Conservation (phyloP, 2,797 vertebrate genomes). For the Coluber constrictor region DNA sequence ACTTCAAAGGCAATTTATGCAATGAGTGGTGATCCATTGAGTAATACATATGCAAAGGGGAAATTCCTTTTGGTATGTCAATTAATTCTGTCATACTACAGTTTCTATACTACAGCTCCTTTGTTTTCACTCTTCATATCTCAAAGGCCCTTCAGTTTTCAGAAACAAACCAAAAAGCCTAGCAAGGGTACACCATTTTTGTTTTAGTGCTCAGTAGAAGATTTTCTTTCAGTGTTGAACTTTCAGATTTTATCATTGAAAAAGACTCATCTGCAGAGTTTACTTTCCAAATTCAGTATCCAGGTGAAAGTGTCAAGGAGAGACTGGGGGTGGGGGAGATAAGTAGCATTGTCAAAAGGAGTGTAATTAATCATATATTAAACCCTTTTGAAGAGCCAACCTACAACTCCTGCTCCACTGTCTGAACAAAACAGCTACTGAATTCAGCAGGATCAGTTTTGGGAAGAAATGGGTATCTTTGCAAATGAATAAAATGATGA, state of each 20-base stretch:
- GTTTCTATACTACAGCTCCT: background rate
- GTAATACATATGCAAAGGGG: background rate
- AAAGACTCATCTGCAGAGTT: background rate
- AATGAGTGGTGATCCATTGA: background rate
- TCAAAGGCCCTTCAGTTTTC: background rate
- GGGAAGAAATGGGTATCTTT: background rate
- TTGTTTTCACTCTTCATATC: background rate
- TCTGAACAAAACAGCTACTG: background rate
- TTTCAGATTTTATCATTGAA: background rate
- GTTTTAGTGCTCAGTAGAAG: background rate
- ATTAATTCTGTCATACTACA: background rate
- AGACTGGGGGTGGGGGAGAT: background rate
- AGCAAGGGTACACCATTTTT: background rate
- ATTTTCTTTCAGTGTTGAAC: background rate
- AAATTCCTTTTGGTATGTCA: background rate
- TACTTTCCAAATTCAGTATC: background rate
- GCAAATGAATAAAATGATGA: background rate
- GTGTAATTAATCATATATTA: background rate
- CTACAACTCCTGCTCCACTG: background rate
- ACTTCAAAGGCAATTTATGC: background rate
- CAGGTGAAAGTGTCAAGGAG: background rate
- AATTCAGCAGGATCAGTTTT: background rate
- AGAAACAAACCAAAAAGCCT: background rate
- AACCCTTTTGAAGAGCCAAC: background rate
- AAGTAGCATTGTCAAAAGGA: background rate